Base-by-base conservation (phyloP, 2,888 invertebrate genomes). In the Aspidiotus rigidus region DNA sequence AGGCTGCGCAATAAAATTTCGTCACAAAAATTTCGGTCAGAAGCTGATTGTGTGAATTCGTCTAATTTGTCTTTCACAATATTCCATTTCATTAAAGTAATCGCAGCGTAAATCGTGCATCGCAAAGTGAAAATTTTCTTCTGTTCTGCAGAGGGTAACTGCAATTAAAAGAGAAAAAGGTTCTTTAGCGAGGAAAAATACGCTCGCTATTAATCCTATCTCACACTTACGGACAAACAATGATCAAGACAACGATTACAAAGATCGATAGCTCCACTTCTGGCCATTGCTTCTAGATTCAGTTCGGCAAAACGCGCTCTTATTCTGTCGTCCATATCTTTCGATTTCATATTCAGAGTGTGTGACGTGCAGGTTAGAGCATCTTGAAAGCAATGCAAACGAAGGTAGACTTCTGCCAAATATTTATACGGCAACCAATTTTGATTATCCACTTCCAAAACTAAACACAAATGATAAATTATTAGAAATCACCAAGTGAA, bases 361-460 rank as follows among this genome's bases (percentile, higher is more conserved):
- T 78, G 76, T 49, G 72, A 72, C n/a, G 78, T 77, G 63, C 79
- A 77, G 61, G 75, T 75, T 70, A 79, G 77, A 0, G 83, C 83
- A 72, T 83, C 79, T 53, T 79, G 77, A 76, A 79, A 82, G 59
- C 83, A 81, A 67, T 82, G 79, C 53, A 85, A 76, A 72, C 77
- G 77, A 64, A 80, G 74, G 74, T 81, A 80, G 56, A 81, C 78
- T 62, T 79, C 77, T 7, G 80, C 79, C 54, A 84, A 76, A 54
- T 83, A 75, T 57, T 82, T 75, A 77, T 82, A 79, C 0, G 82
- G 81, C 64, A 80, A 77, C 11, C 79, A 74, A 28, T 66, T 57
- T 49, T 53, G 39, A 3, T 40, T 6, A 60, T 59, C 17, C 1
- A 15, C 28, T 17, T 66, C 66, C 9, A 2, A 17, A 17, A 44